Evolutionary conservation across 1,140 invertebrate genomes (phyloP).

Genomic region (Microplitis demolitor): DNA sequence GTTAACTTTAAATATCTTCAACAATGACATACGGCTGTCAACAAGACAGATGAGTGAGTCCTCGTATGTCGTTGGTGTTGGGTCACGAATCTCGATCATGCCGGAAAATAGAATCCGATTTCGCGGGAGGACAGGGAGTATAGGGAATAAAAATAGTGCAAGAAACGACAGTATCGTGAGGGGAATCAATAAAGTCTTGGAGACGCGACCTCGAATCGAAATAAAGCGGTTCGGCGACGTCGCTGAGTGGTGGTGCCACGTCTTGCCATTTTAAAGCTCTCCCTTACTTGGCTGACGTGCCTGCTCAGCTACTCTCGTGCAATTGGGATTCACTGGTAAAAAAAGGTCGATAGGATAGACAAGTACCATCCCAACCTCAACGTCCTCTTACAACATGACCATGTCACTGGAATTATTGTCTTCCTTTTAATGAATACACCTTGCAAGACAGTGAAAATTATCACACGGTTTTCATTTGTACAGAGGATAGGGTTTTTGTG

Average conservation of each 20-base stretch:
- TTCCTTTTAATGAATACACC: no score
- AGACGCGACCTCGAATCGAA: conserved; percentile 35
- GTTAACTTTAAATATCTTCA: no score
- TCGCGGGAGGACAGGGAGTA: conserved; percentile 5
- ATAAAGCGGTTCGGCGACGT: conserved; percentile 46
- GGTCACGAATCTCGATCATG: conserved; percentile 19
- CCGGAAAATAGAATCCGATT: conserved; percentile 17
- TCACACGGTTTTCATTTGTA: no score
- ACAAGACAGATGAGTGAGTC: background rate
- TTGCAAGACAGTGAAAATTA: no score
- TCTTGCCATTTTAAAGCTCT: conserved; percentile 10
- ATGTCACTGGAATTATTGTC: background rate
- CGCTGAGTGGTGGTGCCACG: conserved; percentile 41
- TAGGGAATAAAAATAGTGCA: conserved; percentile 8
- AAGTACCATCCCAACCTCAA: background rate
- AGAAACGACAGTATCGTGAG: conserved; percentile 26
- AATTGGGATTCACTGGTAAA: conserved; percentile 1
- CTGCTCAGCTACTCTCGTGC: conserved; percentile 7
- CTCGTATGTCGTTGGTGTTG: background rate
- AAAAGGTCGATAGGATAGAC: conserved; percentile 10
- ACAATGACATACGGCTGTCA: background rate
- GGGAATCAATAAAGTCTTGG: conserved; percentile 43
- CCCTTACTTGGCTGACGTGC: background rate
- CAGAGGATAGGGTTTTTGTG: no score
- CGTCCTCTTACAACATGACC: no score